Evolutionary conservation across 2,113 vertebrate genomes (phyloP).

Genomic region (Tinamus guttatus): DNA sequence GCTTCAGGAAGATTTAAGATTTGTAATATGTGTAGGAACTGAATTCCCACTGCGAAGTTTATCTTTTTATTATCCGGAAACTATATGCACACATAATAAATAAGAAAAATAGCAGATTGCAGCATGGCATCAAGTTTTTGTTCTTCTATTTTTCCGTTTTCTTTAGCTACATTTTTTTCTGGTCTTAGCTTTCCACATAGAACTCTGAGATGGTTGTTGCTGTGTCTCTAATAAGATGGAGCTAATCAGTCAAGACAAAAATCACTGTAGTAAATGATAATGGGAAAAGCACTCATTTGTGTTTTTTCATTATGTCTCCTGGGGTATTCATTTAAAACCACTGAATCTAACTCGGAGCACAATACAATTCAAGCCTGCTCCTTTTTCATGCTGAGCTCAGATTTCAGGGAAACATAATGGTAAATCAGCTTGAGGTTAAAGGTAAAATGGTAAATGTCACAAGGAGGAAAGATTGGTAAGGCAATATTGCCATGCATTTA

Average conservation of each 20-base stretch:
- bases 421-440: neutral
- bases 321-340: constrained; percentile 30
- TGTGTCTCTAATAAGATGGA: neutral
- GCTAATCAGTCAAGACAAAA: neutral
- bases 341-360: neutral
- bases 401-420: neutral
- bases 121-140: neutral
- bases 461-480: neutral
- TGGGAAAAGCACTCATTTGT: neutral
- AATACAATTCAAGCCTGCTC: neutral
- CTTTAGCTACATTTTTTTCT: neutral
- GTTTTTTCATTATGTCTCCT: constrained; percentile 26
- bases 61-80: neutral
- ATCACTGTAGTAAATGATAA: constrained; percentile 29
- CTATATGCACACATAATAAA: neutral
- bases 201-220: constrained; percentile 22
- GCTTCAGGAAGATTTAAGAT: neutral
- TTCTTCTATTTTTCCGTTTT: neutral
- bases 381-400: neutral
- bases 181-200: neutral
- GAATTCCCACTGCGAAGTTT: neutral
- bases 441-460: neutral
- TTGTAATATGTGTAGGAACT: neutral
- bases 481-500: neutral
- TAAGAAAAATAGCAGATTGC: neutral